Conservation (phyloP, 2,113 vertebrate species). For the Castor canadensis region DNA sequence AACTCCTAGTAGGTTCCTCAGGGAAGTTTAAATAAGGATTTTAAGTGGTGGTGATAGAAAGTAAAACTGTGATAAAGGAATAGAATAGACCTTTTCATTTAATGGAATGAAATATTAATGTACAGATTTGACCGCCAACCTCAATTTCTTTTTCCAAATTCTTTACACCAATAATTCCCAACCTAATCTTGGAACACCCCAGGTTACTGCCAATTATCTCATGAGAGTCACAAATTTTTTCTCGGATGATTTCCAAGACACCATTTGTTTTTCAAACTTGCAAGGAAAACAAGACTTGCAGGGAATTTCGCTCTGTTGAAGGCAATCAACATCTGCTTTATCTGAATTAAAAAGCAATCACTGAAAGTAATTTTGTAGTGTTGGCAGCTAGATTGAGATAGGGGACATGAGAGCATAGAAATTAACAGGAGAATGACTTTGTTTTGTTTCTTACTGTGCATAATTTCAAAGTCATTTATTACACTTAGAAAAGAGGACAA, state of each 20-base stretch:
- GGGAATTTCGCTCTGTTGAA: neutral
- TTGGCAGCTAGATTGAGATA: neutral
- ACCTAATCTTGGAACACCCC: neutral
- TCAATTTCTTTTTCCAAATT: constrained; percentile 6
- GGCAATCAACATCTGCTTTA: neutral
- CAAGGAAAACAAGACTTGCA: neutral
- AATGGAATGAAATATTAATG: constrained; percentile 41
- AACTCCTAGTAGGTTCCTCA: neutral
- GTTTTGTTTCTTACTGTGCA: neutral
- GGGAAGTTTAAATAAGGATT: constrained; percentile 40
- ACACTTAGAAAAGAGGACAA: neutral
- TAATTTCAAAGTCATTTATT: constrained; percentile 9
- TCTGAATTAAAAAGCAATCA: neutral
- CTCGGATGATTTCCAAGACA: constrained; percentile 35
- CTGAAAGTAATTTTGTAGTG: neutral
- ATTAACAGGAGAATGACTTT: neutral
- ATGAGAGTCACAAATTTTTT: neutral
- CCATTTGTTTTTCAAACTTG: constrained; percentile 47
- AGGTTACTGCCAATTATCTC: constrained; percentile 19
- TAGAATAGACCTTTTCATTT: neutral
- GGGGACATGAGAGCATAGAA: neutral
- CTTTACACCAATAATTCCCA: constrained; percentile 17
- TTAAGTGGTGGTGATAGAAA: constrained; percentile 9
- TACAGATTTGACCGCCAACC: constrained; percentile 14
- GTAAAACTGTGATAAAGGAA: neutral